Evolutionary conservation across 2,113 vertebrate genomes (phyloP).

Genomic region (Pelvicachromis taeniatus): DNA sequence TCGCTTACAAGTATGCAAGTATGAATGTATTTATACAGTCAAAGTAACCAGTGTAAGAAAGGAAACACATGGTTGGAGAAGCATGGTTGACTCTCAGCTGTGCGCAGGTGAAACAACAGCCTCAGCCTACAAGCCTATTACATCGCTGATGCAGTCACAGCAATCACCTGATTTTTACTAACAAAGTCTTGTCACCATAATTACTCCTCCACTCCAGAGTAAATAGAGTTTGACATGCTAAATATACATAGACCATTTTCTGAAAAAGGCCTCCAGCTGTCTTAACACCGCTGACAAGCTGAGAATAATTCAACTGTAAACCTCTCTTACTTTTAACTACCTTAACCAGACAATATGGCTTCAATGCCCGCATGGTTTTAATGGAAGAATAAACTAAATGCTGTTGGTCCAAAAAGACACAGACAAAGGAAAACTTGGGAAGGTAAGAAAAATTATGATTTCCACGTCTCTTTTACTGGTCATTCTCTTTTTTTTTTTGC

Average conservation of each 20-base stretch:
- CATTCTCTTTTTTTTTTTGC: constrained; percentile 32
- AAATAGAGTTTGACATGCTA: constrained; percentile 16
- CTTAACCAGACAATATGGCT: background rate
- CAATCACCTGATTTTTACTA: background rate
- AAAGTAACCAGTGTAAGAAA: background rate
- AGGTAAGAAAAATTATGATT: background rate
- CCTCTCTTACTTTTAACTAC: constrained; percentile 1
- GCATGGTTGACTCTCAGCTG: background rate
- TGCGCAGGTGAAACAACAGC: background rate
- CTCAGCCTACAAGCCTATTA: background rate
- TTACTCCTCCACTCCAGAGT: background rate
- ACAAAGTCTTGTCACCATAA: constrained; percentile 26
- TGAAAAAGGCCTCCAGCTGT: constrained; percentile 19
- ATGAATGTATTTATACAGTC: background rate
- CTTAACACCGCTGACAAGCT: background rate
- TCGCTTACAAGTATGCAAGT: background rate
- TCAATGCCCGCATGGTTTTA: background rate
- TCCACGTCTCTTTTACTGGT: constrained; percentile 22
- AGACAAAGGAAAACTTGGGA: background rate
- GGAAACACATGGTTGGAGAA: background rate
- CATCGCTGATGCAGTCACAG: background rate
- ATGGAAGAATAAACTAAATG: background rate
- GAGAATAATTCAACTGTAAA: constrained; percentile 13
- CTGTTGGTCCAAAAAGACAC: background rate
- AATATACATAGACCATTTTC: constrained; percentile 21